Percentiles rank a stretch among this genome's conserved stretches.
These are phyloP conservation scores for Scelioninae gen. 2 DNA, from an alignment of 2,888 invertebrate genomes.

Conservation along the genomic window DNA sequence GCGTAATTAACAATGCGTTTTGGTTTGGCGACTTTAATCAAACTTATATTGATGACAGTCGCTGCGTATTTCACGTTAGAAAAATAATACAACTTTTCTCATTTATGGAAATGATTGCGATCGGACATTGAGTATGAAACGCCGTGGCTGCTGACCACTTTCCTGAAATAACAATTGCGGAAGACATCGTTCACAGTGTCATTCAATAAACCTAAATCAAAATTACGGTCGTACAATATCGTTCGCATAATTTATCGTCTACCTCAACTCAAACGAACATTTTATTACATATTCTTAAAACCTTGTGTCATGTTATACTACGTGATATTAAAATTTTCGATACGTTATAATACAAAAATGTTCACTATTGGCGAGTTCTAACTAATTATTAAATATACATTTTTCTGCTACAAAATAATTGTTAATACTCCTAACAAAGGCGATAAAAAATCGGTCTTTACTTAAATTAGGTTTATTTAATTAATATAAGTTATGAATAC, in stretches of 20 bases:
- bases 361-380: too few species aligned
- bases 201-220: background rate
- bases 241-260: background rate
- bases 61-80: conserved; percentile 66
- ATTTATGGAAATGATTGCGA: conserved; percentile 58
- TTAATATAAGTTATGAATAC: too few species aligned
- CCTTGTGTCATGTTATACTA: too few species aligned
- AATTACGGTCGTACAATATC: background rate
- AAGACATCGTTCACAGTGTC: conserved; percentile 37
- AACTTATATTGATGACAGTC: conserved; percentile 35
- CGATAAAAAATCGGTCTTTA: too few species aligned
- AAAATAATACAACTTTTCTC: conserved; percentile 72
- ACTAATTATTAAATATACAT: too few species aligned
- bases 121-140: conserved; percentile 67
- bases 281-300: too few species aligned
- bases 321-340: too few species aligned
- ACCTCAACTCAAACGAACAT: background rate
- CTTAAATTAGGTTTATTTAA: too few species aligned
- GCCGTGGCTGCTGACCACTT: conserved; percentile 70
- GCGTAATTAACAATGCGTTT: too few species aligned
- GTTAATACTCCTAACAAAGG: too few species aligned
- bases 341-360: too few species aligned
- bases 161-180: conserved; percentile 63
- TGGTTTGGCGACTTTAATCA: conserved; percentile 3
- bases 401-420: too few species aligned